Evolutionary conservation across 2,797 vertebrate genomes (phyloP), one percentile per base, ranked within the genome.

Genomic region (Champsocephalus esox): DNA sequence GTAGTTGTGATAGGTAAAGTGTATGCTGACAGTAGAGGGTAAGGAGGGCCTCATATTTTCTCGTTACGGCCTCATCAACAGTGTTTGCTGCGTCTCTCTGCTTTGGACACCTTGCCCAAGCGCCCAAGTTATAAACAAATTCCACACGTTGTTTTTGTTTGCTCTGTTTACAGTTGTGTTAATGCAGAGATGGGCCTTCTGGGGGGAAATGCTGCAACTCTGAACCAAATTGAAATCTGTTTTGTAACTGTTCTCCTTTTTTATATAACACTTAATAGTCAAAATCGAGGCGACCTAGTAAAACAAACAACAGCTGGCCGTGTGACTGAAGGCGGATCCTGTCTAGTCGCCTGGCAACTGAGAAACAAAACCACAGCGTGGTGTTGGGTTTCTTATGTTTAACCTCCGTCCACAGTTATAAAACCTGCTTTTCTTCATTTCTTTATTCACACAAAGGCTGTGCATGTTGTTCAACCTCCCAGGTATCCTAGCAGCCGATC

Each of bases 301-400:
- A 70, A 81, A 81, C 54, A 81, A 87, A 82, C 73, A 79, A 73
- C 86, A 87, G 76, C 84, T 87, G 88, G 74, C 70, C 10, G 1
- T 59, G 81, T 80, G 84, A 88, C 73, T 88, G 86, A 89, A 83
- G 73, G 81, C 70, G 54, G 65, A 80, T 55, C 28, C 1, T 16
- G 13, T 76, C 21, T 41, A 14, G 83, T 88, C 16, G 70, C 89
- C 76, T 83, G 79, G 85, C 87, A 92, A 90, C 87, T 66, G 64
- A 0, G 17, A 79, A 73, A 80, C 73, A 80, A 77, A 79, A 80
- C 65, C 75, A 61, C 73, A 70, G 55, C 56, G 46, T 50, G 32
- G 13, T 32, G 71, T 58, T 57, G 10, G 2, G 14, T 45, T 78
- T 46, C 45, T 2, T 60, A 32, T 63, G 45, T 63, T 50, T 54